These are phyloP conservation scores for Sebastes aleutianus DNA, from an alignment of 2,797 vertebrate genomes.

Conservation along the genomic window DNA sequence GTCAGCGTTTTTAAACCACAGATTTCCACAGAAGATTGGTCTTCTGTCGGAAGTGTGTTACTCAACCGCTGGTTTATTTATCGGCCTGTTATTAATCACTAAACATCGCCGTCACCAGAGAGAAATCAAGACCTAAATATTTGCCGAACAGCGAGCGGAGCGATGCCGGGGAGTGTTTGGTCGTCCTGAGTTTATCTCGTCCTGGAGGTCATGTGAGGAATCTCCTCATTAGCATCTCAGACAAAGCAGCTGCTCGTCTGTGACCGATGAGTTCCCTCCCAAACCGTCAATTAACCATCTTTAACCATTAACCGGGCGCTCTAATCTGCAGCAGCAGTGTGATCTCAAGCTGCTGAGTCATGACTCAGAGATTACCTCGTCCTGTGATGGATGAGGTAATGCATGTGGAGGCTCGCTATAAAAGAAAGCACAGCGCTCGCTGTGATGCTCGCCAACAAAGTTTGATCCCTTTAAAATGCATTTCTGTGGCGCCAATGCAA, in stretches of 20 bases:
- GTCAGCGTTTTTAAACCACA: no score
- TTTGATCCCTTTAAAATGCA: no score
- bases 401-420: constrained; percentile 37
- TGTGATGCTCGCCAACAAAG: no score
- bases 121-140: constrained; percentile 10
- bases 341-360: constrained; percentile 43
- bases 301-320: neutral
- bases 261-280: constrained; percentile 10
- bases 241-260: constrained; percentile 15
- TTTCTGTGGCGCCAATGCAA: no score
- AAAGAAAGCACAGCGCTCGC: neutral
- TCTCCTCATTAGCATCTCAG: neutral
- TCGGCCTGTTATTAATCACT: neutral
- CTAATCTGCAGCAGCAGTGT: neutral
- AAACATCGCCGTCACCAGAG: neutral
- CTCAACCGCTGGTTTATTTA: neutral
- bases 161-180: neutral
- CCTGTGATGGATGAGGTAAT: constrained; percentile 29
- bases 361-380: constrained; percentile 43
- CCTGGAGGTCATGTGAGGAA: neutral
- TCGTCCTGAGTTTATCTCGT: neutral
- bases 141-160: neutral
- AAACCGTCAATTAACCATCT: neutral
- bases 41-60: no score
- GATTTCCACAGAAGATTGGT: no score